Conservation (phyloP, 2,113 vertebrate species). For the Regulus satrapa region DNA sequence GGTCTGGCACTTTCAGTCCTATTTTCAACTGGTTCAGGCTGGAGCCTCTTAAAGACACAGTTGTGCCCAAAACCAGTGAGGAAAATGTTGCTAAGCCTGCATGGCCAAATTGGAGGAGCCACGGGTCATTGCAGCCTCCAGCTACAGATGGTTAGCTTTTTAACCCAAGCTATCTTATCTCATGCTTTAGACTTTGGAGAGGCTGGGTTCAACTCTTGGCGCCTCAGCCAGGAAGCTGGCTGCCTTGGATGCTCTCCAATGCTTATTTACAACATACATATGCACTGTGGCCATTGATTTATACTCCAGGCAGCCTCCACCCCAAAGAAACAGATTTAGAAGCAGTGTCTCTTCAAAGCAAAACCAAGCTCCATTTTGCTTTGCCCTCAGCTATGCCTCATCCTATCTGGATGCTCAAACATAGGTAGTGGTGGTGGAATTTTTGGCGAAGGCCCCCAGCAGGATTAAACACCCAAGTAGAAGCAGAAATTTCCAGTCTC, state of each 20-base stretch:
- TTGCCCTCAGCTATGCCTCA: background rate
- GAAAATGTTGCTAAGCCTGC: background rate
- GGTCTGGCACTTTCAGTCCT: background rate
- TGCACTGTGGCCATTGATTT: slow-evolving; percentile 32
- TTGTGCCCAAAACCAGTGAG: background rate
- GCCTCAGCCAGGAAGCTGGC: slow-evolving; percentile 38
- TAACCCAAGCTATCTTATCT: slow-evolving; percentile 55
- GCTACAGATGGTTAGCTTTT: slow-evolving; percentile 30
- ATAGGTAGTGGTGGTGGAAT: background rate
- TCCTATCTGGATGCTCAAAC: slow-evolving; percentile 12
- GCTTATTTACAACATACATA: slow-evolving; percentile 39
- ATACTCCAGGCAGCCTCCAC: background rate
- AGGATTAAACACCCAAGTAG: background rate
- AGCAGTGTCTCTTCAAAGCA: background rate
- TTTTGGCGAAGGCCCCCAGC: background rate
- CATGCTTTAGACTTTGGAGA: background rate
- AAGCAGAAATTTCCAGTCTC: background rate
- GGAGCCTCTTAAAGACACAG: background rate
- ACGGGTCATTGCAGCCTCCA: background rate
- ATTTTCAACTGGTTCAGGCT: background rate
- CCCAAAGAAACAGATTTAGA: slow-evolving; percentile 48
- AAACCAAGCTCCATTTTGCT: background rate
- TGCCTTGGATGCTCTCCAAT: slow-evolving; percentile 41
- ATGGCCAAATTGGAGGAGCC: background rate
- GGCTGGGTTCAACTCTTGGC: slow-evolving; percentile 12